Evolutionary conservation across 64 coral and sea anemone genomes (phyloP), one percentile per base, ranked within the genome.

Genomic region (Montipora efflorescens): DNA sequence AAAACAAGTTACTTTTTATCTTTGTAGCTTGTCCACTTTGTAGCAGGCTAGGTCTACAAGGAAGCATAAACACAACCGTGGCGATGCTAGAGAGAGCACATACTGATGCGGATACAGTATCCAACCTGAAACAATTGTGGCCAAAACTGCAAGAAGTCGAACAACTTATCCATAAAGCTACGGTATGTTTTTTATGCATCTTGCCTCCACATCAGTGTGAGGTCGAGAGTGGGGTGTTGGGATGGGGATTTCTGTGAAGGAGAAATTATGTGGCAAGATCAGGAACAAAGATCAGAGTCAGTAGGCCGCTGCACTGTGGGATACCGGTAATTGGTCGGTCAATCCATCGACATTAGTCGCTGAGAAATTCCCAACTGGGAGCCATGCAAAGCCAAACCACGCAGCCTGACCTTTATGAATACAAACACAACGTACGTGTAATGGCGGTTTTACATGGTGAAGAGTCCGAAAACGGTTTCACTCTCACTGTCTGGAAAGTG

Each of bases 21-120:
- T 58, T 90, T 93, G 2, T 15, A 97, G 96, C 96, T 7, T 97
- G 96, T 21, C 83, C 69, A 47, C 78, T 28, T 25, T 97, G 96
- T 85, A 92, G 77, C 4, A 84, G 96, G 8, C 72, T 95, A 13
- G 93, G 93, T 44, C 90, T 97, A 61, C 92, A 95, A 88, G 90
- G 51, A 16, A 76, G 80, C 44, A 43, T 97, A 7, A 94, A 97
- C 28, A 47, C 12, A 7, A 95, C 93, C 19, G 74, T 87, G 9
- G 18, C 21, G 7, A 80, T n/a, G 48, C 10, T 97, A 7, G 55
- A 83, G 18, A 15, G 13, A 21, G 92, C 80, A 19, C 59, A 74
- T 8, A n/a, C 62, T 72, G 75, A 89, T 75, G 71, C 64, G n/a
- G 15, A 55, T 13, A 90, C 55, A 48, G 48, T 97, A 13, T 71